phyloP scores from a whole-genome alignment of 2,797 vertebrate species.

The Ctenosaura bakeri region DNA sequence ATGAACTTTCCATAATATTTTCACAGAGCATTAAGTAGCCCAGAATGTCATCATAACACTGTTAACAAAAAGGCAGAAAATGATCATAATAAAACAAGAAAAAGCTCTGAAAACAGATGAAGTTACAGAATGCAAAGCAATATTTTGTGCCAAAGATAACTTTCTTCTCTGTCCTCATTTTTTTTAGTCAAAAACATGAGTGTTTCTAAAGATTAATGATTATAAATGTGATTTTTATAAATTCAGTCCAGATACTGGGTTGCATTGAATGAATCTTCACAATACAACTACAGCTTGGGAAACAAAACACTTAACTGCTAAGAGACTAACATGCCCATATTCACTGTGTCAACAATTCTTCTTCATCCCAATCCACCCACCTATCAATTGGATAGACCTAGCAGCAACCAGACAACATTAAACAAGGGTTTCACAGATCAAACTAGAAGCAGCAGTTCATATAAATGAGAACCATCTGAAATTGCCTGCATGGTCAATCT shows the following conservation, averaged over 20 bases:
- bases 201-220: background rate
- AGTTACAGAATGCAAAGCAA: background rate
- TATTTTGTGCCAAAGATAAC: constrained; percentile 26
- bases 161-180: background rate
- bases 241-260: background rate
- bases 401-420: background rate
- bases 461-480: background rate
- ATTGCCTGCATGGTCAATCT: background rate
- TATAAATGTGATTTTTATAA: constrained; percentile 1
- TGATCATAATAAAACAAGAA: background rate
- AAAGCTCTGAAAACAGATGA: background rate
- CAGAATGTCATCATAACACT: background rate
- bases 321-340: background rate
- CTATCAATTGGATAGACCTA: background rate
- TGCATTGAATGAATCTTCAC: background rate
- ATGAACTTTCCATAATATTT: background rate
- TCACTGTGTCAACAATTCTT: background rate
- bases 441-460: background rate
- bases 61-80: background rate
- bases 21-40: background rate
- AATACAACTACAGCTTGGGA: too few relatives aligned
- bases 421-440: background rate
- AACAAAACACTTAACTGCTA: background rate
- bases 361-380: background rate
- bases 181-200: background rate